phyloP scores from a whole-genome alignment of 2,888 invertebrate genomes.

The Xestia rhomboidea region DNA sequence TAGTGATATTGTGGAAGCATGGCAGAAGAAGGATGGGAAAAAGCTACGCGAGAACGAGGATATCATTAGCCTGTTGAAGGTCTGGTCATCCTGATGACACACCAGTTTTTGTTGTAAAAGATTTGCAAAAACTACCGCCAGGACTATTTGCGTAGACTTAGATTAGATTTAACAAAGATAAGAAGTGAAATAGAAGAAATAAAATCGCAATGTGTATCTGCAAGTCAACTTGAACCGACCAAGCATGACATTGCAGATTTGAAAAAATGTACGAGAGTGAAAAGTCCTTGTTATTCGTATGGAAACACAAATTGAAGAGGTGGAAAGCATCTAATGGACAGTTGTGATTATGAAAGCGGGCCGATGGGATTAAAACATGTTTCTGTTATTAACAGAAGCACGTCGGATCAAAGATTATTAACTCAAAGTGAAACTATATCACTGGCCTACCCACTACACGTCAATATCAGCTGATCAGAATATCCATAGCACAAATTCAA shows the following conservation, averaged over 20 bases:
- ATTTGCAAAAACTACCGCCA: conserved; percentile 6
- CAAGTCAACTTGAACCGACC: not conserved
- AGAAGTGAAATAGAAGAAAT: conserved; percentile 11
- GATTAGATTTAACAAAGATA: conserved; percentile 8
- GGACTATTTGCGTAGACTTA: conserved; percentile 13
- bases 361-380: conserved; percentile 21
- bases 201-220: not conserved
- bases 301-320: conserved; percentile 12
- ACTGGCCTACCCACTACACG: conserved; percentile 9
- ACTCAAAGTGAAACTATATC: not conserved
- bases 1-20: conserved; percentile 9
- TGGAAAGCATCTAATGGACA: conserved; percentile 17
- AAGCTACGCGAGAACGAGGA: conserved; percentile 6
- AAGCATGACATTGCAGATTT: conserved; percentile 2
- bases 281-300: conserved; percentile 15
- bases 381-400: not conserved
- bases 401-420: not conserved
- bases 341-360: conserved; percentile 27
- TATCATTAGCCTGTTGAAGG: conserved; percentile 12
- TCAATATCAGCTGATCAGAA: conserved; percentile 9
- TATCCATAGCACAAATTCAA: not conserved
- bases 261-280: not conserved
- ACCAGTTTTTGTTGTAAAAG: conserved; percentile 6
- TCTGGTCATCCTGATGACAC: conserved; percentile 2
- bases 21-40: conserved; percentile 3